Percentiles rank a stretch among this genome's conserved stretches.
Conservation (phyloP, 2,888 invertebrate species). For the Pheosia gnoma region DNA sequence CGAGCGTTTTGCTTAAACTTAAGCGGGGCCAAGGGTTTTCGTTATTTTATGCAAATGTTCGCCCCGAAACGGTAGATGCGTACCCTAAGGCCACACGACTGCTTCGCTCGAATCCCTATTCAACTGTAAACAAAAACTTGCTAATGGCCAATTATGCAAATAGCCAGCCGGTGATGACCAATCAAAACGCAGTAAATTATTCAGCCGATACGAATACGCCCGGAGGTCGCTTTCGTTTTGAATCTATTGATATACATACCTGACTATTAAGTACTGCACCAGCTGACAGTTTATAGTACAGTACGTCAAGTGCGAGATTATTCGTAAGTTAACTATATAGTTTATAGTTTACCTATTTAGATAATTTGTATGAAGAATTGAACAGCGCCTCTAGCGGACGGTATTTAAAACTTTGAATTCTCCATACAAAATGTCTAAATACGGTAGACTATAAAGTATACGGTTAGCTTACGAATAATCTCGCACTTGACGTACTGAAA, state of each 20-base stretch:
- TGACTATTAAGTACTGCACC: background rate
- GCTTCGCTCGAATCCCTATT: conserved; percentile 54
- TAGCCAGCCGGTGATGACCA: conserved; percentile 66
- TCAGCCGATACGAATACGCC: conserved; percentile 60
- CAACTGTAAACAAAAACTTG: conserved; percentile 74
- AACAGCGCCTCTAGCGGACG: too few relatives aligned
- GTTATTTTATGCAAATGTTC: conserved; percentile 59
- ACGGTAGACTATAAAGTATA: too few relatives aligned
- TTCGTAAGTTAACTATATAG: too few relatives aligned
- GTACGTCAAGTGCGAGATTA: too few relatives aligned
- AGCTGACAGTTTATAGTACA: background rate
- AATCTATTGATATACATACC: conserved; percentile 32
- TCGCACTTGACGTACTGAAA: too few relatives aligned
- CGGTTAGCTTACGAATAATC: too few relatives aligned
- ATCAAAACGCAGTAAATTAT: conserved; percentile 79
- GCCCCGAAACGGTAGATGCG: conserved; percentile 41
- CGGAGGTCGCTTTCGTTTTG: conserved; percentile 43
- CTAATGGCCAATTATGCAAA: conserved; percentile 79
- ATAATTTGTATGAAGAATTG: too few relatives aligned
- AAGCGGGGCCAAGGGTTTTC: conserved; percentile 47
- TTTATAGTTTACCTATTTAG: too few relatives aligned
- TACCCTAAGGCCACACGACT: conserved; percentile 48
- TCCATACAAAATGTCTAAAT: too few relatives aligned
- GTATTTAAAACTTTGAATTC: too few relatives aligned
- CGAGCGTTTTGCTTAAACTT: conserved; percentile 35